phyloP scores from a whole-genome alignment of 2,113 vertebrate genomes.

The Furnarius figulus region DNA sequence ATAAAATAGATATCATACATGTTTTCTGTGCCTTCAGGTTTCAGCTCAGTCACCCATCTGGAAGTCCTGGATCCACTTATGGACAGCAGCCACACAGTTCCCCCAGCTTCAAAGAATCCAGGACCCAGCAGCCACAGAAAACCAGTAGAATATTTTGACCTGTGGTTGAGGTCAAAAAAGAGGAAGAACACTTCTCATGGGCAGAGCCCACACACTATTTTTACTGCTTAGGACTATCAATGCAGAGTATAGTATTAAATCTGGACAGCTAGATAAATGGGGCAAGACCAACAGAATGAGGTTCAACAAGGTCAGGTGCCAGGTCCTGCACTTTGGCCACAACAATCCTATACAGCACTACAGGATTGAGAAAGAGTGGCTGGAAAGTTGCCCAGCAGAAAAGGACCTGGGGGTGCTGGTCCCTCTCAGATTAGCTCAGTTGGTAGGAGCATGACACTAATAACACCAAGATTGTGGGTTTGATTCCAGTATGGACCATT shows the following conservation, averaged over 20 bases:
- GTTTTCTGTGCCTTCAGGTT: neutral
- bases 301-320: neutral
- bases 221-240: neutral
- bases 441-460: neutral
- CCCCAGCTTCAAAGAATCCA: neutral
- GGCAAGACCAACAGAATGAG: neutral
- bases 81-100: neutral
- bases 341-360: neutral
- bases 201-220: neutral
- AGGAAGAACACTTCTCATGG: neutral
- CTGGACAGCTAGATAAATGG: neutral
- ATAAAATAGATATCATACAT: neutral
- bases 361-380: neutral
- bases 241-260: neutral
- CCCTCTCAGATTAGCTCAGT: neutral
- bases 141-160: neutral
- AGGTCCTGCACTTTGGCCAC: neutral
- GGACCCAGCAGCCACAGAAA: neutral
- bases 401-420: neutral
- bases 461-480: neutral
- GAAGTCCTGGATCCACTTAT: neutral
- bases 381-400: neutral
- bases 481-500: neutral
- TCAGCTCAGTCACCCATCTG: fast-evolving
- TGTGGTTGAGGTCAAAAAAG: neutral